A percentile compares a stretch with the other conserved stretches of the same genome.
phyloP scores from a whole-genome alignment of 2,113 vertebrate species.

The Eublepharis macularius region DNA sequence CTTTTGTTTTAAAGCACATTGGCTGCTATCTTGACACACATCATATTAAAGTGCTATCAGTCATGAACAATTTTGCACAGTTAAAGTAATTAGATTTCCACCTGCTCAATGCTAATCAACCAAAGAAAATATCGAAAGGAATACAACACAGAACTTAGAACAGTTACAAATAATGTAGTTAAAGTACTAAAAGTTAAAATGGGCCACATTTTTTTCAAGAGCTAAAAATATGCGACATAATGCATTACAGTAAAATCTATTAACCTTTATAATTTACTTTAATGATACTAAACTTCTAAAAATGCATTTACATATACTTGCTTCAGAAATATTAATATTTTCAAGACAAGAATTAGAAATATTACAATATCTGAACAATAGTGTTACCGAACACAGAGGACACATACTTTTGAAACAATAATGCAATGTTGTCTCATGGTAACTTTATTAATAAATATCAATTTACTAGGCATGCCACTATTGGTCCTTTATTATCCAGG shows the following conservation, averaged over 20 bases:
- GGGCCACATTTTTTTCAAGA: neutral
- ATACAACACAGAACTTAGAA: neutral
- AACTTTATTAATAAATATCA: neutral
- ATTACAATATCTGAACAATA: neutral
- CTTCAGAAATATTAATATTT: neutral
- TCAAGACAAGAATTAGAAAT: neutral
- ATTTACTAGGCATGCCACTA: neutral
- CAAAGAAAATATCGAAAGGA: conserved; percentile 3
- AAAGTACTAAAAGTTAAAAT: conserved; percentile 9
- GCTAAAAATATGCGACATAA: neutral
- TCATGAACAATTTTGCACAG: conserved; percentile 38
- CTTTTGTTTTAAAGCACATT: neutral
- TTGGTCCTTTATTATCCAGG: neutral
- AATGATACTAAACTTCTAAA: conserved; percentile 15
- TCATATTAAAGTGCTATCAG: neutral
- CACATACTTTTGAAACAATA: neutral
- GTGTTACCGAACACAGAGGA: neutral
- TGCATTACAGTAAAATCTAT: conserved; percentile 12
- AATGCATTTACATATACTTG: neutral
- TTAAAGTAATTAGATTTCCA: conserved; percentile 42
- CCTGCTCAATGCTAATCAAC: neutral
- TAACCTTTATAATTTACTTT: conserved; percentile 19
- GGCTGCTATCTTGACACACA: neutral
- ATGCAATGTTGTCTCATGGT: neutral
- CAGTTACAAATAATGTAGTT: conserved; percentile 13